Percentiles rank a stretch among this genome's conserved stretches.
Conservation (phyloP, 2,888 invertebrate genomes). For the Thyatira batis region DNA sequence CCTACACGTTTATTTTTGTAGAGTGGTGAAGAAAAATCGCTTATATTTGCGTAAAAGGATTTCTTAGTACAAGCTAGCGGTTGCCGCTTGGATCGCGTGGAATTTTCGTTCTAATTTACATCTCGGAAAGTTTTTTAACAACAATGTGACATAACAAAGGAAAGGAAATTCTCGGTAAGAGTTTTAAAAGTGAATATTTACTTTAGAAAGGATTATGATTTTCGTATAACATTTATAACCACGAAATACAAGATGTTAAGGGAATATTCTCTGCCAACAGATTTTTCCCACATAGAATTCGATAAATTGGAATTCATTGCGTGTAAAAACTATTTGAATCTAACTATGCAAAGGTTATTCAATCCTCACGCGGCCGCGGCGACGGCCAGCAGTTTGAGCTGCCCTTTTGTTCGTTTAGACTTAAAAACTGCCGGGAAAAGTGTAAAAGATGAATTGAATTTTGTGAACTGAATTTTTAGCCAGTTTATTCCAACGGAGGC, state of each 20-base stretch:
- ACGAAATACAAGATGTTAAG: too few relatives aligned
- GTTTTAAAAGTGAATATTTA: neutral
- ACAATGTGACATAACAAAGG: neutral
- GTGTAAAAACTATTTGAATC: slow-evolving; percentile 1
- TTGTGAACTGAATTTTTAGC: slow-evolving; percentile 45
- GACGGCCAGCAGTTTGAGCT: neutral
- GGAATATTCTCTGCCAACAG: too few relatives aligned
- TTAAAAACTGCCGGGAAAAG: slow-evolving; percentile 16
- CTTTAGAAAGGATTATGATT: neutral
- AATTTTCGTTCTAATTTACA: neutral
- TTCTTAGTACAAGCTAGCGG: neutral
- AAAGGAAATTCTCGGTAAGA: neutral
- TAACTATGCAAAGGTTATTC: neutral
- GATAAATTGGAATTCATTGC: neutral
- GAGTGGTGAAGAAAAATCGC: slow-evolving; percentile 5
- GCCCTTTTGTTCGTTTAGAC: slow-evolving; percentile 1
- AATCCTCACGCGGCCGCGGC: neutral
- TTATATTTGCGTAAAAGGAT: slow-evolving; percentile 2
- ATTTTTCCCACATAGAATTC: neutral
- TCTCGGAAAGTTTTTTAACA: neutral
- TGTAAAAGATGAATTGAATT: slow-evolving; percentile 23
- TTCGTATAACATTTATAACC: too few relatives aligned
- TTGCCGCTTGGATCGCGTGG: neutral
- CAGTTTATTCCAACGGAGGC: slow-evolving; percentile 30
- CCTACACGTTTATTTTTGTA: slow-evolving; percentile 2